phyloP scores from a whole-genome alignment of 1,140 invertebrate species.

The Argopecten irradians region DNA sequence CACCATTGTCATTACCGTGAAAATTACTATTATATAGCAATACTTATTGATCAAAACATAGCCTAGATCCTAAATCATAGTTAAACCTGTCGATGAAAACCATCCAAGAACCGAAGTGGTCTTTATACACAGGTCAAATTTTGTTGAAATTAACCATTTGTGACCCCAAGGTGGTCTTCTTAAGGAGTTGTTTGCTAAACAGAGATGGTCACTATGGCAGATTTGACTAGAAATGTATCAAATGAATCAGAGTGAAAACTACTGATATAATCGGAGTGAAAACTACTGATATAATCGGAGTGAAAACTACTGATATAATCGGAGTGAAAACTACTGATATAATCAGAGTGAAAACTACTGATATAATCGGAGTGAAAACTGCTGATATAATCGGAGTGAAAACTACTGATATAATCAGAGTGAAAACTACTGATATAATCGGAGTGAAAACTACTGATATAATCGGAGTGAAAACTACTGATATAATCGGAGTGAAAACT shows the following conservation, averaged over 20 bases:
- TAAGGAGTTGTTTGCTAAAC: too few relatives aligned
- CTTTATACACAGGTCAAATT: too few relatives aligned
- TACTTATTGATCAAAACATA: too few relatives aligned
- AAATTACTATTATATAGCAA: too few relatives aligned
- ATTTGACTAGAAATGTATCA: too few relatives aligned
- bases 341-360: background rate
- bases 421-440: background rate
- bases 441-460: background rate
- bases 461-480: background rate
- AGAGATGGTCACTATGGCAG: too few relatives aligned
- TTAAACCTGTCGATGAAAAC: too few relatives aligned
- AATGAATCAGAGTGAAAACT: background rate
- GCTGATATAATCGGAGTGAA: background rate
- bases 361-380: background rate
- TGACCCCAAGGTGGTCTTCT: too few relatives aligned
- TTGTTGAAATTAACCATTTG: too few relatives aligned
- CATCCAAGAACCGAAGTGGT: too few relatives aligned
- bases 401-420: background rate
- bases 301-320: background rate
- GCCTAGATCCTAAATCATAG: too few relatives aligned
- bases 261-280: background rate
- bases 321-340: background rate
- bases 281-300: background rate
- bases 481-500: background rate
- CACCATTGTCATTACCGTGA: too few relatives aligned